Conservation (phyloP, 2,888 invertebrate genomes). For the Rhyacophila evoluta region DNA sequence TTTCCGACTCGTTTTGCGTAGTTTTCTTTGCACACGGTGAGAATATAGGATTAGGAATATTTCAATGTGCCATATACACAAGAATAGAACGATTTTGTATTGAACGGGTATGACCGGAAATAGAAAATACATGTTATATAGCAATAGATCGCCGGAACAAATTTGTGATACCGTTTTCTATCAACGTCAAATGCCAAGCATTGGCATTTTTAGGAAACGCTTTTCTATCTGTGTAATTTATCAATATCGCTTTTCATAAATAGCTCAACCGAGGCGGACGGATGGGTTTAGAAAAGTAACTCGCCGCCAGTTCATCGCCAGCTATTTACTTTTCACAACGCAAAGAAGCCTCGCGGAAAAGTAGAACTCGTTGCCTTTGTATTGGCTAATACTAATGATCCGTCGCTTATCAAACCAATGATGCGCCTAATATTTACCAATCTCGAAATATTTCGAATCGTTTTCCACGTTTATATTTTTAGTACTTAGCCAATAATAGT, state of each 20-base stretch:
- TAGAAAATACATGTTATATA: conserved; percentile 30
- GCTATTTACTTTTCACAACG: not conserved
- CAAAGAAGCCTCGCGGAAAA: not conserved
- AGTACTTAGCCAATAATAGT: too few species aligned
- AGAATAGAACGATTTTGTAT: conserved; percentile 14
- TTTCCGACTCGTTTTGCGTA: not conserved
- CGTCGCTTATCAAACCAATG: not conserved
- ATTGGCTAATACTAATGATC: not conserved
- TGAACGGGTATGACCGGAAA: conserved; percentile 28
- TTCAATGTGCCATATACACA: conserved; percentile 5
- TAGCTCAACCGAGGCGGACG: conserved; percentile 26
- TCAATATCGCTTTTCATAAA: conserved; percentile 49
- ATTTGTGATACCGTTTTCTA: conserved; percentile 44
- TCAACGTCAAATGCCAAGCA: conserved; percentile 48
- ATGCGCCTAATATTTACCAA: not conserved
- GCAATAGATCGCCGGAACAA: conserved; percentile 41
- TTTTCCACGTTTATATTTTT: too few species aligned
- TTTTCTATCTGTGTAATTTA: conserved; percentile 46
- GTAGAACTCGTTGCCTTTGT: not conserved
- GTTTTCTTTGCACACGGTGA: too few species aligned
- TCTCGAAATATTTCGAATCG: too few species aligned
- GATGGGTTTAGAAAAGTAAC: conserved; percentile 25
- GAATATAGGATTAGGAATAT: not conserved
- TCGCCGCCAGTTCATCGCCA: not conserved
- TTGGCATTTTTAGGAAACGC: conserved; percentile 45